A percentile compares a stretch with the other conserved stretches of the same genome.
phyloP scores from a whole-genome alignment of 2,113 vertebrate species.

The Trinectes maculatus region DNA sequence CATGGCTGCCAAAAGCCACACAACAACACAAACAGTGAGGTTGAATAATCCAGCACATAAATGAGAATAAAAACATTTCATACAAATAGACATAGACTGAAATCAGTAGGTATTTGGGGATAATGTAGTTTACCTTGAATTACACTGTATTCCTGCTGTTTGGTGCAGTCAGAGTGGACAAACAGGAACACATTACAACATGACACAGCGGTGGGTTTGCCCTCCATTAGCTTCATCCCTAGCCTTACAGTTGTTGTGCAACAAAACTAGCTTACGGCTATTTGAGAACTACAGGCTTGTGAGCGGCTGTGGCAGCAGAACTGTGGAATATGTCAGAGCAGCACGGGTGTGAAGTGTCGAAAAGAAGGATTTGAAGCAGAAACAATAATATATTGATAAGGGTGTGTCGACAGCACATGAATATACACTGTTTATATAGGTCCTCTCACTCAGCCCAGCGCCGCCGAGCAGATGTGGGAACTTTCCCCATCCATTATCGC shows the following conservation, averaged over 20 bases:
- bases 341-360: too few relatives aligned
- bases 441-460: constrained; percentile 37
- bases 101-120: neutral
- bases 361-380: too few relatives aligned
- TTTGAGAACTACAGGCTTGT: neutral
- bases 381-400: too few relatives aligned
- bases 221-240: constrained; percentile 48
- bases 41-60: too few relatives aligned
- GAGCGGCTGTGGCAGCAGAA: neutral
- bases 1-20: neutral
- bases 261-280: constrained; percentile 22
- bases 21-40: neutral
- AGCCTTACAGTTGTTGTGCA: constrained; percentile 16
- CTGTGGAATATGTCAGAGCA: too few relatives aligned
- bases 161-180: constrained; percentile 10
- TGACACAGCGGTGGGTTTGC: neutral
- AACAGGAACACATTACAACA: constrained; percentile 55
- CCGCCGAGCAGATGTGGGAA: constrained; percentile 64
- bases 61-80: too few relatives aligned
- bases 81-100: too few relatives aligned
- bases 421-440: constrained; percentile 63
- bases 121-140: neutral
- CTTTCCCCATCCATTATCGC: constrained; percentile 49
- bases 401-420: constrained; percentile 71
- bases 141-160: neutral